These are phyloP conservation scores for Sinocyclocheilus anophthalmus DNA, from an alignment of 2,113 vertebrate species.

Conservation along the genomic window DNA sequence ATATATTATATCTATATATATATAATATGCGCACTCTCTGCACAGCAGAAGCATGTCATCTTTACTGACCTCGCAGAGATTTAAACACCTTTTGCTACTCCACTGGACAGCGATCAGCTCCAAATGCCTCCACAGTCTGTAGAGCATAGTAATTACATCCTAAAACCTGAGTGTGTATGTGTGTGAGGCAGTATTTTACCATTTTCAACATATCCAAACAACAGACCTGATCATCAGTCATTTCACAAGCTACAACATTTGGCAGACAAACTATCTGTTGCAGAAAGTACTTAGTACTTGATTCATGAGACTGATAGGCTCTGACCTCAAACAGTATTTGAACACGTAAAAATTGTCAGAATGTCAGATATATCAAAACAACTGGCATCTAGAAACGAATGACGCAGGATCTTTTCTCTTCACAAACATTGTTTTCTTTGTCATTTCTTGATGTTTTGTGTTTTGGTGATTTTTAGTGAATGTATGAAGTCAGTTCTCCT, in stretches of 20 bases:
- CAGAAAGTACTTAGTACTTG: background rate
- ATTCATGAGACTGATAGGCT: conserved; percentile 15
- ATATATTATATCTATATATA: background rate
- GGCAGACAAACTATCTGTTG: background rate
- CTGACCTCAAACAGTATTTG: background rate
- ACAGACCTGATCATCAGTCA: background rate
- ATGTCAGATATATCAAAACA: background rate
- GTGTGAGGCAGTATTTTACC: background rate
- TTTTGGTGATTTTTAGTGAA: background rate
- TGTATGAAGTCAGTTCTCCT: background rate
- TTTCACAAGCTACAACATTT: conserved; percentile 18
- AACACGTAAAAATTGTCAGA: no score
- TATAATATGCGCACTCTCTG: background rate
- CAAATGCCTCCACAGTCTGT: conserved; percentile 42
- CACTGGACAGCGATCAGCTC: conserved; percentile 25
- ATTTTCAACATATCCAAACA: conserved; percentile 36
- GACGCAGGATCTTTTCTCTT: background rate
- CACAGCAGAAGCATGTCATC: conserved; percentile 22
- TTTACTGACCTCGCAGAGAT: conserved; percentile 38
- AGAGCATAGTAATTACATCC: conserved; percentile 42
- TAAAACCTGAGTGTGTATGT: background rate
- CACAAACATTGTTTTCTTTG: background rate
- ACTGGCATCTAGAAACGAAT: background rate
- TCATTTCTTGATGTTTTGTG: background rate
- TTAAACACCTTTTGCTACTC: conserved; percentile 47